Conservation (phyloP, 1,140 invertebrate genomes). For the Drosophila virilis region DNA sequence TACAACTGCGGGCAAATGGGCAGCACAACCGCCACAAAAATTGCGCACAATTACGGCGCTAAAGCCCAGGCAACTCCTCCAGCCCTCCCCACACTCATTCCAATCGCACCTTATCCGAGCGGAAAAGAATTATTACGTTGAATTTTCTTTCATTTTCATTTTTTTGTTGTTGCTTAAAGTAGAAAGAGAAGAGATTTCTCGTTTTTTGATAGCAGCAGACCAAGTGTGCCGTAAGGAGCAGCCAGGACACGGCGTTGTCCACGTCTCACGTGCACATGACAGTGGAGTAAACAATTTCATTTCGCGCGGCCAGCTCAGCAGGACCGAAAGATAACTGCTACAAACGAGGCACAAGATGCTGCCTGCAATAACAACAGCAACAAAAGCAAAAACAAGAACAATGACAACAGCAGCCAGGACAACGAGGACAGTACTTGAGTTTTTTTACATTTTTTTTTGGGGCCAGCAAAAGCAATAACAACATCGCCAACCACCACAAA, state of each 20-base stretch:
- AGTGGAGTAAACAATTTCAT: constrained; percentile 82
- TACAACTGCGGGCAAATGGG: constrained; percentile 32
- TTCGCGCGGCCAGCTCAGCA: constrained; percentile 65
- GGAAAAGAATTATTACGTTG: constrained; percentile 83
- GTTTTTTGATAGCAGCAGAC: constrained; percentile 72
- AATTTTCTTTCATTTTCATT: constrained; percentile 58
- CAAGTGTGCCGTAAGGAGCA: constrained; percentile 25
- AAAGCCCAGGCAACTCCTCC: constrained; percentile 28
- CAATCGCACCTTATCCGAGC: constrained; percentile 69
- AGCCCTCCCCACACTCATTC: not conserved
- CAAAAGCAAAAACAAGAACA: constrained; percentile 21
- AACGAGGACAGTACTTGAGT: constrained; percentile 58
- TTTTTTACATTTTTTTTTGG: constrained; percentile 30
- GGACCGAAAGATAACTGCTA: constrained; percentile 78
- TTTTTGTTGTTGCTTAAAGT: constrained; percentile 30
- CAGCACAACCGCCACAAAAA: constrained; percentile 52
- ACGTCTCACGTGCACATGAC: constrained; percentile 78
- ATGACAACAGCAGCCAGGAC: constrained; percentile 49
- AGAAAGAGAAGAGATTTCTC: constrained; percentile 63
- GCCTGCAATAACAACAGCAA: constrained; percentile 45
- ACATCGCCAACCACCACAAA: constrained; percentile 60
- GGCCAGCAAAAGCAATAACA: constrained; percentile 37
- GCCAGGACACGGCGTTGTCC: constrained; percentile 35
- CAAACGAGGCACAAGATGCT: constrained; percentile 79
- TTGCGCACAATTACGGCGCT: constrained; percentile 75